Evolutionary conservation across 2,113 vertebrate genomes (phyloP).

Genomic region (Pluvialis apricaria): DNA sequence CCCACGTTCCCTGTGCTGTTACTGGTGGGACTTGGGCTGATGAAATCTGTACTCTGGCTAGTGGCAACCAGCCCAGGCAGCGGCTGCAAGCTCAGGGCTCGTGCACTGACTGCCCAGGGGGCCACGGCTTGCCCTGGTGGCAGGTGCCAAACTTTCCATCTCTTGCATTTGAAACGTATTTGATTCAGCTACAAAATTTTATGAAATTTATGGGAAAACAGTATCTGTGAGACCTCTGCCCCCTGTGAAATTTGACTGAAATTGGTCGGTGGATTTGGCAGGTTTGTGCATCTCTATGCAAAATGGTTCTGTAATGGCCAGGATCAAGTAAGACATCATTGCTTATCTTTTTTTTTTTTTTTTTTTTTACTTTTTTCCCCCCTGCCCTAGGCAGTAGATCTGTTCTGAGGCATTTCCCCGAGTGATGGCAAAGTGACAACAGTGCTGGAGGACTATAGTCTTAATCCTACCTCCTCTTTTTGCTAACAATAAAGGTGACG

Average conservation of each 20-base stretch:
- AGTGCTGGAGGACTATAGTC: neutral
- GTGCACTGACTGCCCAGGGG: rapidly evolving
- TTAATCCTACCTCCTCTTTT: neutral
- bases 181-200: neutral
- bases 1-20: neutral
- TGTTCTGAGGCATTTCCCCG: neutral
- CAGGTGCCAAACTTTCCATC: neutral
- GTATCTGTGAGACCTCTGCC: neutral
- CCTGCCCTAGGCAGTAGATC: neutral
- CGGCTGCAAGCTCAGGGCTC: neutral
- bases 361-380: too few species aligned
- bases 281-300: neutral
- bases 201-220: neutral
- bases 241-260: neutral
- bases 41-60: neutral
- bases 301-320: neutral
- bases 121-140: rapidly evolving
- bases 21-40: neutral
- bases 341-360: neutral
- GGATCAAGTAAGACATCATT: neutral
- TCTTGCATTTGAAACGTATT: neutral
- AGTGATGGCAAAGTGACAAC: neutral
- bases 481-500: neutral
- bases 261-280: neutral
- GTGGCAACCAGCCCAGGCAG: neutral